Conservation (phyloP, 2,888 invertebrate genomes). For the Elegia similella region DNA sequence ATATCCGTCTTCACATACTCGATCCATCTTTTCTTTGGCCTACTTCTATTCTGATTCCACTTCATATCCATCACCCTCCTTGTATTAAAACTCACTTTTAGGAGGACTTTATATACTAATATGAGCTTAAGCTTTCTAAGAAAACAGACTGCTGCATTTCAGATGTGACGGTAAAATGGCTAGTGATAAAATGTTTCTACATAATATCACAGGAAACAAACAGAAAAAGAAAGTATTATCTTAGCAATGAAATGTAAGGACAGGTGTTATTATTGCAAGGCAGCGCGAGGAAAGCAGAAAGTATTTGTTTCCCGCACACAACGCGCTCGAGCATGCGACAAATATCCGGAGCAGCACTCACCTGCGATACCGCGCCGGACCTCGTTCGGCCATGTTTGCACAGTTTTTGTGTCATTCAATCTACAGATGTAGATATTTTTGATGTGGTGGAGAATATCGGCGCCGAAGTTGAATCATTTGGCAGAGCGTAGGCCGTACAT, state of each 20-base stretch:
- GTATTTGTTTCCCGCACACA: constrained; percentile 66
- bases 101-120: no score
- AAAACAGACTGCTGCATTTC: no score
- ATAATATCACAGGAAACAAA: not conserved
- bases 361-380: constrained; percentile 45
- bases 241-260: constrained; percentile 23
- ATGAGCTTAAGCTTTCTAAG: no score
- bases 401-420: constrained; percentile 46
- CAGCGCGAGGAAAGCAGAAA: constrained; percentile 26
- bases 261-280: constrained; percentile 27
- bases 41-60: no score
- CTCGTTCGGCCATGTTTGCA: constrained; percentile 46
- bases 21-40: no score
- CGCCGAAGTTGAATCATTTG: no score
- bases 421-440: constrained; percentile 19
- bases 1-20: no score
- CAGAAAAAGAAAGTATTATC: constrained; percentile 10
- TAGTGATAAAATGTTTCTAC: not conserved
- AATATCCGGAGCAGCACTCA: constrained; percentile 66
- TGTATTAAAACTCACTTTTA: no score
- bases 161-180: not conserved
- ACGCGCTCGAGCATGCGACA: constrained; percentile 60
- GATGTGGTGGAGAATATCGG: no score
- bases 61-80: no score
- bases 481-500: no score